phyloP scores from a whole-genome alignment of 1,140 invertebrate genomes.

The Drosophila gunungcola region DNA sequence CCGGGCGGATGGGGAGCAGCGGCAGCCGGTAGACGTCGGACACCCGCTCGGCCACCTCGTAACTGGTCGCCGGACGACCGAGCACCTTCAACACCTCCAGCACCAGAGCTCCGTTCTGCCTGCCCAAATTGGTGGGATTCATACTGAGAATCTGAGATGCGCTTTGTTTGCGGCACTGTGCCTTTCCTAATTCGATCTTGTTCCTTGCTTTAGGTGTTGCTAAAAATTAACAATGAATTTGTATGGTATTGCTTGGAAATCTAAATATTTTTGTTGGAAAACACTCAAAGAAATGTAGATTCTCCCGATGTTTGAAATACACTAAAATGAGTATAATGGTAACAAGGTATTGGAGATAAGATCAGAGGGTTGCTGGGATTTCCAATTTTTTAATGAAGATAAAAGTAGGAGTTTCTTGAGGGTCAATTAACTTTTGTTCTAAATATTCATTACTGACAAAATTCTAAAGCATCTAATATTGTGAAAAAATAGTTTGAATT shows the following conservation, averaged over 20 bases:
- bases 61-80: conserved; percentile 60
- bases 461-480: too few relatives aligned
- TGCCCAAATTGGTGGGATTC: conserved; percentile 67
- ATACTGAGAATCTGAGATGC: conserved; percentile 19
- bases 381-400: neutral
- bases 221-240: conserved; percentile 55
- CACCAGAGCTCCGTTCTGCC: conserved; percentile 66
- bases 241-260: neutral
- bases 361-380: conserved; percentile 11
- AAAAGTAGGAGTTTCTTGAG: neutral
- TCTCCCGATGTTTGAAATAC: conserved; percentile 24
- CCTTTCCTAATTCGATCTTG: neutral
- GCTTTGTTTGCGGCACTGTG: neutral
- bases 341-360: neutral
- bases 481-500: too few relatives aligned
- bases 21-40: conserved; percentile 58
- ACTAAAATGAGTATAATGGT: conserved; percentile 9
- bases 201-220: conserved; percentile 14
- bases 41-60: conserved; percentile 56
- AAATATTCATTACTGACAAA: too few relatives aligned
- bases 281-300: conserved; percentile 15
- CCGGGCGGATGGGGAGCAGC: conserved; percentile 50
- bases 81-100: conserved; percentile 65
- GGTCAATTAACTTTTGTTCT: too few relatives aligned
- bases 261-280: conserved; percentile 28